Base-by-base conservation (phyloP, 2,888 invertebrate species). In the Arctia plantaginis region DNA sequence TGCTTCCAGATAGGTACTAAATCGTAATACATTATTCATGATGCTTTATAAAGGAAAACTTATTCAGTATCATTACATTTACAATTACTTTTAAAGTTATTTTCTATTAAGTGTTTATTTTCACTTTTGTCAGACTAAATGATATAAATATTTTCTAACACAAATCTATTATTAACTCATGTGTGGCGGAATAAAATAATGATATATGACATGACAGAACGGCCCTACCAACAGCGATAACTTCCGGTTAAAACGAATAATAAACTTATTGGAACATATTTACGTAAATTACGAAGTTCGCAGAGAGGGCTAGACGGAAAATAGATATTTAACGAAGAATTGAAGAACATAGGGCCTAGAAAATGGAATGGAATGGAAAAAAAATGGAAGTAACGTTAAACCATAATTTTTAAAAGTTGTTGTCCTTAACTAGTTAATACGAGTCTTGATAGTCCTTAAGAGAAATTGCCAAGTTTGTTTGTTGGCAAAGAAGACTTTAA, bases 21-120 rank as follows among this genome's bases (percentile, higher is more conserved):
- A 65, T 69, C 44, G 51, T 44, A 47, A 71, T 64, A 64, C n/a
- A 65, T 41, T 68, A 59, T 72, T 71, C 30, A 65, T 44, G 15
- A 35, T 51, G 51, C 15, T 51, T 33, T 33, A 12, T 68, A 30
- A 13, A 68, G 30, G 47, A 47, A 68, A 33, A 20, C 12, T 30
- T 27, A 41, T 27, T 23, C 47, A 47, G 23, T 23, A n/a, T 20
- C n/a, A 47, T 47, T 20, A 20, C 1, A 51, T 20, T 51, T 23
- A 30, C 6, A 30, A 62, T 62, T 15, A 27, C 1, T 59, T 59
- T 0, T 27, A 15, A 62, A 62, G 62, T 62, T 30, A 0, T 18
- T 30, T 27, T 30, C 15, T 30, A 3, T 13, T 13, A 10, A 18
- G 18, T 18, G 2, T 62, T 30, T 30, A 30, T 62, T 62, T 62